These are phyloP conservation scores for Corythornis madagascariensis DNA, from an alignment of 2,113 vertebrate genomes.

Conservation along the genomic window DNA sequence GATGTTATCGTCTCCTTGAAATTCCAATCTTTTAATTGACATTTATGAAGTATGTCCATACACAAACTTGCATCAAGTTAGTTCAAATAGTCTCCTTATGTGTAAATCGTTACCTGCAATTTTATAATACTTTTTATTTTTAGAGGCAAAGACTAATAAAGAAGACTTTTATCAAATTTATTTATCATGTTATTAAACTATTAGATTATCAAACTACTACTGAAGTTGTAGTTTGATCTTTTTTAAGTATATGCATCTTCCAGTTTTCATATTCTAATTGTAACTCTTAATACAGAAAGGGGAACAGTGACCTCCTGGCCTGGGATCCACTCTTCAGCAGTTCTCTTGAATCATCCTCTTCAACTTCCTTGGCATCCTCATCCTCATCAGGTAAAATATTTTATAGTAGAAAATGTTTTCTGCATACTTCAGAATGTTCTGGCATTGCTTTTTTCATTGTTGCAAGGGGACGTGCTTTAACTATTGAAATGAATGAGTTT, in stretches of 20 bases:
- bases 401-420: neutral
- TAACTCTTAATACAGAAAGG: slow-evolving; percentile 74
- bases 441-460: neutral
- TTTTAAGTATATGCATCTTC: neutral
- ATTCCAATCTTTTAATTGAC: neutral
- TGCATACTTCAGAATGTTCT: neutral
- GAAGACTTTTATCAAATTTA: neutral
- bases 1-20: neutral
- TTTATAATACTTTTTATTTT: neutral
- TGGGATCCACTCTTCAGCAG: slow-evolving; percentile 89
- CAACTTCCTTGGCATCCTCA: slow-evolving; percentile 74
- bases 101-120: neutral
- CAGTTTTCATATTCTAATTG: neutral
- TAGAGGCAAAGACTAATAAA: neutral
- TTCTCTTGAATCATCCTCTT: slow-evolving; percentile 78
- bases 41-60: neutral
- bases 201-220: neutral
- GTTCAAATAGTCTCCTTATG: neutral
- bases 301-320: slow-evolving; percentile 89
- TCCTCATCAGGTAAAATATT: slow-evolving; percentile 82
- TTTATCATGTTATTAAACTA: neutral
- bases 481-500: neutral
- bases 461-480: neutral
- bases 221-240: neutral
- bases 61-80: neutral